Conservation (phyloP, 2,888 invertebrate genomes). For the Capitulum mitella region DNA sequence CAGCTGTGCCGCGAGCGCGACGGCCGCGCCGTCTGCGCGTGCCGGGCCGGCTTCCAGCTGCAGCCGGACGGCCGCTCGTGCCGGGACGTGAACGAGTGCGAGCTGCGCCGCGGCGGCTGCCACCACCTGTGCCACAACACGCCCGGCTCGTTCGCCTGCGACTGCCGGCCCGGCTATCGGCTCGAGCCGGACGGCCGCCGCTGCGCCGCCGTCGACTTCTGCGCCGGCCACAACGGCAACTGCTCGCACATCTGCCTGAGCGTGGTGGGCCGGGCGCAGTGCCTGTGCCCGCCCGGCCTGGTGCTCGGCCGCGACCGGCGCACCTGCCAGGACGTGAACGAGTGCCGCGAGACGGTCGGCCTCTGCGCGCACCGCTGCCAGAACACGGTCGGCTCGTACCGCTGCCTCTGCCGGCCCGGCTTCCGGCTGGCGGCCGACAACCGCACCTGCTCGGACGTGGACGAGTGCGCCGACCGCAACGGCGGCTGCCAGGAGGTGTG, state of each 20-base stretch:
- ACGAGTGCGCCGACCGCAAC: slow-evolving; percentile 40
- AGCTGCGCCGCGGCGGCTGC: slow-evolving; percentile 27
- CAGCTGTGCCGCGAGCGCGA: slow-evolving; percentile 26
- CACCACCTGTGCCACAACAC: slow-evolving; percentile 32
- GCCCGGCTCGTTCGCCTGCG: slow-evolving; percentile 32
- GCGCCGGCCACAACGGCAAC: slow-evolving; percentile 43
- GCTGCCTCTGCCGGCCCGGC: slow-evolving; percentile 34
- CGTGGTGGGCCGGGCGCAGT: slow-evolving; percentile 19
- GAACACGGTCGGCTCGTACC: slow-evolving; percentile 42
- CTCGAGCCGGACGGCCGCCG: slow-evolving; percentile 45
- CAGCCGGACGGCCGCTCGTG: slow-evolving; percentile 37
- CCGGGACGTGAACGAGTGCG: slow-evolving; percentile 40
- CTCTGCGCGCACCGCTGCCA: slow-evolving; percentile 33
- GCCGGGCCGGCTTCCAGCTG: slow-evolving; percentile 33
- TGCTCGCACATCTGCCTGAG: slow-evolving; percentile 44
- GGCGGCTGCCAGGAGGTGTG: slow-evolving; percentile 45
- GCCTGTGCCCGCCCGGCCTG: slow-evolving; percentile 31
- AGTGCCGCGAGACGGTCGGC: slow-evolving; percentile 30
- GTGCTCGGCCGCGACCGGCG: slow-evolving; percentile 30
- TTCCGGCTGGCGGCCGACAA: slow-evolving; percentile 32
- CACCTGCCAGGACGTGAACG: slow-evolving; percentile 34
- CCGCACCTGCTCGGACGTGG: slow-evolving; percentile 33
- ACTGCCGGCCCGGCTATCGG: slow-evolving; percentile 29
- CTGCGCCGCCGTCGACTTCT: slow-evolving; percentile 52
- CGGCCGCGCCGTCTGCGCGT: slow-evolving; percentile 28